Conservation (phyloP, 2,113 vertebrate genomes). For the Plestiodon gilberti region DNA sequence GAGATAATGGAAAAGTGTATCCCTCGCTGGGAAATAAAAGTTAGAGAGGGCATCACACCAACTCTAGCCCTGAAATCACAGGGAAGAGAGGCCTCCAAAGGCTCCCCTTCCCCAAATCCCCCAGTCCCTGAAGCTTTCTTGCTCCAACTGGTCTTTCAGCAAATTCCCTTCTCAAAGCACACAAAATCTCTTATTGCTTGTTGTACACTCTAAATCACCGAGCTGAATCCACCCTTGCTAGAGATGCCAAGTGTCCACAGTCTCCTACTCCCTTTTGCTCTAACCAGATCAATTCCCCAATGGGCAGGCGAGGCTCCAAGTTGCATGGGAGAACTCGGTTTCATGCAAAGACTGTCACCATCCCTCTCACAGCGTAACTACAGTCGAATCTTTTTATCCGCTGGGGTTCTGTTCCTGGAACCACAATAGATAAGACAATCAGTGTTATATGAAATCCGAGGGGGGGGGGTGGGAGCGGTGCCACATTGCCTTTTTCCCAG, state of each 20-base stretch:
- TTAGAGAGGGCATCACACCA: background rate
- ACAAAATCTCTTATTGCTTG: background rate
- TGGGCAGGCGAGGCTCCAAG: background rate
- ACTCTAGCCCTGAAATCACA: background rate
- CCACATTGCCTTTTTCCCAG: too few species aligned
- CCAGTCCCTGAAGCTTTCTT: background rate
- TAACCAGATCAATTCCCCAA: background rate
- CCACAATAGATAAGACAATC: too few species aligned
- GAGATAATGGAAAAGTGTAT: conserved; percentile 92
- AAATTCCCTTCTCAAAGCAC: background rate
- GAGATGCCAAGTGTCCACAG: rapidly evolving
- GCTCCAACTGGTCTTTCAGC: background rate
- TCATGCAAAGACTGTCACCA: background rate
- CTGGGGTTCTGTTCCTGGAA: too few species aligned
- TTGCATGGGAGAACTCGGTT: background rate
- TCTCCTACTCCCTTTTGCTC: background rate
- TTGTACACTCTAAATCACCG: background rate
- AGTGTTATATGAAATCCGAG: too few species aligned
- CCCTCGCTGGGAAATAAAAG: conserved; percentile 75
- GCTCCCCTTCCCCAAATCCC: background rate
- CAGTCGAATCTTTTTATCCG: too few species aligned
- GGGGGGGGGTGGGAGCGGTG: too few species aligned
- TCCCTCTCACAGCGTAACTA: background rate
- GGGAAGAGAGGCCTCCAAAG: background rate
- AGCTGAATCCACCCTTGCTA: background rate